Evolutionary conservation across 2,797 vertebrate species (phyloP).

Genomic region (Lagodon rhomboides): DNA sequence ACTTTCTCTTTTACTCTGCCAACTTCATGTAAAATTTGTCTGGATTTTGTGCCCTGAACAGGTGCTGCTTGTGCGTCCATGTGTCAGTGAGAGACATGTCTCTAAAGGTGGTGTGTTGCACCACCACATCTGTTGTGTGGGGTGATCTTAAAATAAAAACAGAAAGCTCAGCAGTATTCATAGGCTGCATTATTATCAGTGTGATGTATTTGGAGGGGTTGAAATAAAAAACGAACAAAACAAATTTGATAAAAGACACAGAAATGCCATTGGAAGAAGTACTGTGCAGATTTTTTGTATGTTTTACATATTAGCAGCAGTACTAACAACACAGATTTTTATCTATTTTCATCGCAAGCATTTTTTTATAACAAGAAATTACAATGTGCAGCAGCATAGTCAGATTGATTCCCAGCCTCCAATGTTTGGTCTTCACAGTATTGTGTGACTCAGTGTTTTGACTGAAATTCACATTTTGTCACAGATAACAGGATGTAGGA

Average conservation of each 20-base stretch:
- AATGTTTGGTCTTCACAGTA: slow-evolving; percentile 1
- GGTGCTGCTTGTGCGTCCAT: not conserved
- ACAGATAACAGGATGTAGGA: not conserved
- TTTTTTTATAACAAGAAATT: too few relatives aligned
- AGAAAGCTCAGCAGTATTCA: not conserved
- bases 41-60: not conserved
- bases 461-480: slow-evolving; percentile 12
- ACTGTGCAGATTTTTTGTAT: not conserved
- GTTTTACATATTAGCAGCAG: not conserved
- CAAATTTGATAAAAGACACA: not conserved
- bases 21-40: not conserved
- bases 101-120: slow-evolving; percentile 10
- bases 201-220: not conserved
- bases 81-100: not conserved
- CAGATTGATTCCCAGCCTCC: not conserved
- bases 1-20: not conserved
- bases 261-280: not conserved
- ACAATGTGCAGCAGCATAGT: not conserved
- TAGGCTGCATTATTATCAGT: not conserved
- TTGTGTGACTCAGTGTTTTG: not conserved
- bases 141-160: slow-evolving; percentile 10
- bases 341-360: not conserved
- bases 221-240: not conserved
- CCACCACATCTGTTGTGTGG: slow-evolving; percentile 2
- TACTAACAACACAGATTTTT: not conserved